Evolutionary conservation across 2,113 vertebrate genomes (phyloP).

Genomic region (Pterocles burchelli): DNA sequence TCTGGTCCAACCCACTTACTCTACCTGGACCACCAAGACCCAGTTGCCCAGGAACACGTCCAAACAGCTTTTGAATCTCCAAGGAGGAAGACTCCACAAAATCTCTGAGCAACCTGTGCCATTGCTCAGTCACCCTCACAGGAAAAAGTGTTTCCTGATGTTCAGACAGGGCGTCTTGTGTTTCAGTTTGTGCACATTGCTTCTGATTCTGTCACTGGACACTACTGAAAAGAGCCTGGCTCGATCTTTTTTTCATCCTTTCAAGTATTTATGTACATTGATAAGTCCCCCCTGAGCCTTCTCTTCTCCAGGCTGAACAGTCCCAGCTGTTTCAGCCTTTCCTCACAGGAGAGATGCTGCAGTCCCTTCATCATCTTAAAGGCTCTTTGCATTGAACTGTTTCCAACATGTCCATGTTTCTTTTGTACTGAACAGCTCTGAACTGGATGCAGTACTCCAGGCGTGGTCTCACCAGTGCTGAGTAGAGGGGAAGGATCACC

Average conservation of each 20-base stretch:
- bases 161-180: neutral
- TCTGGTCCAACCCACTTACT: neutral
- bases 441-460: neutral
- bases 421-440: neutral
- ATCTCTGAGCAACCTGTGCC: neutral
- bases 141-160: neutral
- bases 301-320: neutral
- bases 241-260: neutral
- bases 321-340: neutral
- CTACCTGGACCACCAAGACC: neutral
- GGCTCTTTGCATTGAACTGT: neutral
- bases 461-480: neutral
- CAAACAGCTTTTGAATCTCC: neutral
- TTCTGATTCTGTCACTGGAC: neutral
- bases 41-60: neutral
- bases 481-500: neutral
- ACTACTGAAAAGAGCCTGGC: neutral
- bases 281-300: neutral
- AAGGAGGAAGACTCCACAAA: neutral
- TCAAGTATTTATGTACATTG: neutral
- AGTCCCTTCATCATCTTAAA: neutral
- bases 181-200: neutral
- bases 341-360: neutral
- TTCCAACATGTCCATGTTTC: neutral
- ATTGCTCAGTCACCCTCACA: neutral